Evolutionary conservation across 2,888 invertebrate species (phyloP), one percentile per base, ranked within the genome.

Genomic region (Odontomyia ornata): DNA sequence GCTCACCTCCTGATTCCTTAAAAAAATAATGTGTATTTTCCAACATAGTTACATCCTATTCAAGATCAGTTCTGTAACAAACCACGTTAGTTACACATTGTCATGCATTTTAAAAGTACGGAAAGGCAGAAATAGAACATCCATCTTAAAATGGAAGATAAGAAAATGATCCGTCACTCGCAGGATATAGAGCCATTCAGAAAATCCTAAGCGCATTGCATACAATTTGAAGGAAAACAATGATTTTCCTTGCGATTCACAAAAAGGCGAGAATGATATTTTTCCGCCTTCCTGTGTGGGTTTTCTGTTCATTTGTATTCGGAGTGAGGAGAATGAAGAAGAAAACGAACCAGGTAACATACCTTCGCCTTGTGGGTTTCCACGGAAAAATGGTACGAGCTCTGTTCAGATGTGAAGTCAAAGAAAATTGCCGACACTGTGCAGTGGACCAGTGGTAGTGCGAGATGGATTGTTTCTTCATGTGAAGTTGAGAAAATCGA

Each of bases 401-500:
- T 69, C 5, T 23, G 25, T 2, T 15, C 27, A 69, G n/a, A 11
- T 60, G 60, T 21, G 25, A 9, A 43, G 46, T 46, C 47, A 69
- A 69, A 69, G 47, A 30, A 69, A 25, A 18, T 43, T 47, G 47
- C 69, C 69, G 69, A 69, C 69, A 43, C 23, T 21, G n/a, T 65
- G 27, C 1, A 1, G 36, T 30, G 46, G 46, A 21, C 30, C 7
- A 3, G 46, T 46, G n/a, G n/a, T n/a, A n/a, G n/a, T 69, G 67
- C 18, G 47, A 69, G 27, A 69, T 15, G 69, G 23, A 18, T 23
- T n/a, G n/a, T n/a, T n/a, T 69, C 69, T 69, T 69, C 47, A 25
- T 25, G 25, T 21, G 69, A 69, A 69, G 69, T 47, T 47, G 47
- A 47, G 69, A 69, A 69, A 43, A 69, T n/a, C 69, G 47, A 69